phyloP scores from a whole-genome alignment of 2,113 vertebrate genomes.

The Microtus ochrogaster region DNA sequence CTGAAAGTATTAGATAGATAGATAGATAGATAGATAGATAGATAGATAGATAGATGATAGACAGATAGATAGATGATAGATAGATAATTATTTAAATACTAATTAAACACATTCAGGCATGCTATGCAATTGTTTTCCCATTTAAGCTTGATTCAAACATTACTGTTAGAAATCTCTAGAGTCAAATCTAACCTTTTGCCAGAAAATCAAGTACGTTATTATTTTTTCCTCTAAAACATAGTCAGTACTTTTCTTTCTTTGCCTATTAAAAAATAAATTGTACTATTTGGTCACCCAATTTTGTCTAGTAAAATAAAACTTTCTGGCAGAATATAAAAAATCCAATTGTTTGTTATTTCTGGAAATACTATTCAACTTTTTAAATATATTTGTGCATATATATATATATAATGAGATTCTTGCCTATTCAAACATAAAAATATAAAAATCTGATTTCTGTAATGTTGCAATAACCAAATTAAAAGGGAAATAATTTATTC shows the following conservation, averaged over 20 bases:
- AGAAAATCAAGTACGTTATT: constrained; percentile 52
- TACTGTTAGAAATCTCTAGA: constrained; percentile 19
- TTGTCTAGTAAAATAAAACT: constrained; percentile 45
- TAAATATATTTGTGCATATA: not conserved
- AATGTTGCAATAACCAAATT: not conserved
- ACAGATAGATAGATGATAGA: not conserved
- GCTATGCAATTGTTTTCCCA: constrained; percentile 19
- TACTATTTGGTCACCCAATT: not conserved
- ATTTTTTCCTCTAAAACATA: not conserved
- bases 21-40: not conserved
- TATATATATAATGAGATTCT: not conserved
- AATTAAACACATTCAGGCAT: not conserved
- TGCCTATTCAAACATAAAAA: not conserved
- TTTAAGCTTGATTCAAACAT: constrained; percentile 42
- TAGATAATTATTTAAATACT: constrained; percentile 5
- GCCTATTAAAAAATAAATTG: constrained; percentile 57
- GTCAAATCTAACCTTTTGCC: constrained; percentile 44
- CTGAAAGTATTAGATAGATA: not conserved
- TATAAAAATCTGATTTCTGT: constrained; percentile 6
- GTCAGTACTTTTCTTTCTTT: constrained; percentile 45
- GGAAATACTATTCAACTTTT: not conserved
- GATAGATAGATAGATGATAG: not conserved
- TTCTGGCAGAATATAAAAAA: not conserved
- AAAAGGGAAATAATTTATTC: not conserved
- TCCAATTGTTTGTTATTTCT: not conserved